Percentiles rank a stretch among this genome's conserved stretches.
Conservation (phyloP, 2,888 invertebrate species). For the Apamea anceps region DNA sequence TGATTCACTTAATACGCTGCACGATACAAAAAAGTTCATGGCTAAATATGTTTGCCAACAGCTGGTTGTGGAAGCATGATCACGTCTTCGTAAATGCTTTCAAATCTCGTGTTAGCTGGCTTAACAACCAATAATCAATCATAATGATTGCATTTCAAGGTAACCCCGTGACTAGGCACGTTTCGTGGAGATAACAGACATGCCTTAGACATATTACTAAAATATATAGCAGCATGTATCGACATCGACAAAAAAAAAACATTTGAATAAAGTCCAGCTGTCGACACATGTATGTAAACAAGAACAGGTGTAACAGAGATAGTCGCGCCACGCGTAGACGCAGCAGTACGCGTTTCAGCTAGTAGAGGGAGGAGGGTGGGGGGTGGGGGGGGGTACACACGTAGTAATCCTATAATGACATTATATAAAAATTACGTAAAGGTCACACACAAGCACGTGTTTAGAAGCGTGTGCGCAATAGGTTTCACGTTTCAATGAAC, state of each 20-base stretch:
- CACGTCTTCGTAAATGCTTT: background rate
- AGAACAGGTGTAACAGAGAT: slow-evolving; percentile 40
- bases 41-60: slow-evolving; percentile 7
- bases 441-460: slow-evolving; percentile 52
- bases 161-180: slow-evolving; percentile 3
- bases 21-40: slow-evolving; percentile 30
- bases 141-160: slow-evolving; percentile 1
- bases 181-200: background rate
- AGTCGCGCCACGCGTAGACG: slow-evolving; percentile 11
- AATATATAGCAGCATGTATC: background rate
- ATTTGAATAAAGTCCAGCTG: slow-evolving; percentile 15
- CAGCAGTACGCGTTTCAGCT: too few species aligned
- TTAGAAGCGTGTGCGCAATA: slow-evolving; percentile 40
- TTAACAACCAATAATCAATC: background rate
- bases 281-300: slow-evolving; percentile 8
- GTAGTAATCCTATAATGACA: slow-evolving; percentile 42
- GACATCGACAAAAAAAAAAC: slow-evolving; percentile 6
- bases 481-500: slow-evolving; percentile 59
- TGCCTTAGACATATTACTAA: background rate
- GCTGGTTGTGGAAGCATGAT: background rate
- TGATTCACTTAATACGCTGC: slow-evolving; percentile 5
- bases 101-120: background rate
- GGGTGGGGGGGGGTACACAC: background rate
- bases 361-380: background rate
- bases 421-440: slow-evolving; percentile 60